Conservation (phyloP, 1,140 invertebrate genomes). For the Pentalonia nigronervosa region DNA sequence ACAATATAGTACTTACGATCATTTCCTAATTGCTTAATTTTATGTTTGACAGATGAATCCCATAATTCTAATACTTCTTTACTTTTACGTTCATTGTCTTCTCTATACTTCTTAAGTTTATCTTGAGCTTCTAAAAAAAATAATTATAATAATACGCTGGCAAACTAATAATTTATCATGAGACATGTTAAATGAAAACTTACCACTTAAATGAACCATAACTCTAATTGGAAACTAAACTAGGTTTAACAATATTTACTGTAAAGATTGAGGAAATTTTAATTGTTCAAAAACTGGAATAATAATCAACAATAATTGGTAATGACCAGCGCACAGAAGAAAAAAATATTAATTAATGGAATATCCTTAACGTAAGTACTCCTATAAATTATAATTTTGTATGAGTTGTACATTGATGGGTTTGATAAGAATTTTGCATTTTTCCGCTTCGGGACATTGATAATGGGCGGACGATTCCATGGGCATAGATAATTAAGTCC, state of each 20-base stretch:
- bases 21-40: constrained; percentile 85
- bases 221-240: not conserved
- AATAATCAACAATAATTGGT: not conserved
- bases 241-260: not conserved
- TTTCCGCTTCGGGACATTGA: not conserved
- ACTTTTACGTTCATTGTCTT: constrained; percentile 89
- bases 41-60: constrained; percentile 77
- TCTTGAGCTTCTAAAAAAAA: constrained; percentile 79
- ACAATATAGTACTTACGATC: constrained; percentile 75
- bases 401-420: not conserved
- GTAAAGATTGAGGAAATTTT: not conserved
- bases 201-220: constrained; percentile 43
- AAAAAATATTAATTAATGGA: not conserved
- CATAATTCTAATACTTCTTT: constrained; percentile 88
- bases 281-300: not conserved
- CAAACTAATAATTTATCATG: not conserved
- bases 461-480: not conserved
- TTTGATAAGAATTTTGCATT: not conserved
- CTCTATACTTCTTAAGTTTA: constrained; percentile 85
- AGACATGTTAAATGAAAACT: not conserved
- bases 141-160: not conserved
- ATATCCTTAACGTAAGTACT: not conserved
- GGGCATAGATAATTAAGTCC: not conserved
- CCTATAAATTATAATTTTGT: not conserved
- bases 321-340: not conserved